Base-by-base conservation (phyloP, 2,888 invertebrate genomes). In the Brenthis daphne region DNA sequence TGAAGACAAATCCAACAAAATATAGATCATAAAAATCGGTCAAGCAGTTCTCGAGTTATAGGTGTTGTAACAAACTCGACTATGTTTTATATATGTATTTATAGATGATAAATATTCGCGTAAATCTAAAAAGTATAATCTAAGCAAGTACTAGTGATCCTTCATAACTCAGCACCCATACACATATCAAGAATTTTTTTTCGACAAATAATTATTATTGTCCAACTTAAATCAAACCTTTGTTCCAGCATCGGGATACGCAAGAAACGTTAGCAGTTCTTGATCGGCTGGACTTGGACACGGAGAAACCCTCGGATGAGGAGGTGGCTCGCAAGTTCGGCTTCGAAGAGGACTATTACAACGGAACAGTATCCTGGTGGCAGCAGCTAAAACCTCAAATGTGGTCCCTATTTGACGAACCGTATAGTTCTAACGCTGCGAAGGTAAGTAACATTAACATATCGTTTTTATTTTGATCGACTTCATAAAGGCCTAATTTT, bases 401-500 rank as follows among this genome's bases (percentile, higher is more conserved):
- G 87, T 99, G 99, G 99, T 98, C 99, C 51, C 94, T 99, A 70
- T 99, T 99, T 87, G 99, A 99, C 86, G 99, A 99, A 89, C 99
- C 99, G 1, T 99, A 99, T 90, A 99, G 99, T 83, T 99, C 99
- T 67, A 97, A 97, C 83, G 96, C 97, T 79, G 99, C 99, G 74
- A 99, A 99, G 96, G 99, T 99, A 92, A 85, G 48, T 48, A 55
- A 29, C 11, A n/a, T 12, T 60, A 5, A 6, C 6, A 0, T 12
- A 43, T 58, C 4, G n/a, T 37, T 12, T 37, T 33, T 29, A 29
- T 29, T 29, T 29, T 4, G 0, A 29, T 29, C 29, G 29, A 3
- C 4, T 29, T 29, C 4, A 29, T 0, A 29, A 29, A 29, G 4
- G 29, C 3, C 29, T 4, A 29, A 29, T 29, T 29, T 29, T 4